Base-by-base conservation (phyloP, 2,797 vertebrate species). In the Lateolabrax maculatus region DNA sequence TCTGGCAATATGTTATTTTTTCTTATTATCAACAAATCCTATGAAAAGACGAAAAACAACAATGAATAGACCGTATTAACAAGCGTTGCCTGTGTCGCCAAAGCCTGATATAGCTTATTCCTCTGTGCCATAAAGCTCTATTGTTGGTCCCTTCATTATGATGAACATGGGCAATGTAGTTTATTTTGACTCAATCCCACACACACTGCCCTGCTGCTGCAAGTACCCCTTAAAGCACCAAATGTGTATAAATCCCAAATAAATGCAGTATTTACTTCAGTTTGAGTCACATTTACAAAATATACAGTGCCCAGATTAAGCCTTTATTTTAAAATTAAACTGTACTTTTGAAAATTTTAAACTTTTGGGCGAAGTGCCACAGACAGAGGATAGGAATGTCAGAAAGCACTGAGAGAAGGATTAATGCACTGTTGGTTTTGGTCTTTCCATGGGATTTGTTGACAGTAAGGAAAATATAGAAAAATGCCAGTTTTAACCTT, bases 361-460 rank as follows among this genome's bases (percentile, higher is more conserved):
- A 2, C 39, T n/a, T 67, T 27, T 53, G 9, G 39, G 15, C 15
- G 11, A n/a, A 39, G 6, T 39, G 23, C 16, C 51, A 21, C 12
- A 36, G 7, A 37, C n/a, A 49, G 13, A 23, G 19, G 43, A 9
- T 21, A 8, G 7, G 36, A 8, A 31, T 48, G 9, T 41, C 5
- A 31, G 21, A 12, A 15, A 37, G 4, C 34, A 37, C 2, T 51
- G 13, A 49, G 23, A 43, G 18, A 56, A 27, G 9, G 5, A 27
- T 9, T 25, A 31, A 49, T 15, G 5, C 9, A 25, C 58, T 36
- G 29, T 58, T 58, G 36, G 41, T 41, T 71, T 52, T 48, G 11
- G 16, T 51, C 37, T 39, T 77, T 69, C 71, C 15, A 27, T 58
- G 1, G 25, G 36, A 68, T 79, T 61, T 84, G 37, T 31, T 63